Conservation (phyloP, 2,797 vertebrate genomes). For the Sparidentex hasta region DNA sequence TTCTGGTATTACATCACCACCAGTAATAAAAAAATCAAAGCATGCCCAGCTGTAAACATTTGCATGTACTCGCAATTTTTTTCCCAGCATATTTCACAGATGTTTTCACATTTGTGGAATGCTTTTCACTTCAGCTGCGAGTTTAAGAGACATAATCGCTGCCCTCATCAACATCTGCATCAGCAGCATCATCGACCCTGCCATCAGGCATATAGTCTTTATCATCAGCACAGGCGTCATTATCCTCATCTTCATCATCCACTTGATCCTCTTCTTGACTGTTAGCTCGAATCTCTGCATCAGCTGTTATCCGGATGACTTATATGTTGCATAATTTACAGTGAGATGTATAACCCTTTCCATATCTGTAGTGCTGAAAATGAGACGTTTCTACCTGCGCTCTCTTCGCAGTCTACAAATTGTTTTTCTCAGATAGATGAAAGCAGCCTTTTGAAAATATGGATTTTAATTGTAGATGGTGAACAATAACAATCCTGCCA, state of each 20-base stretch:
- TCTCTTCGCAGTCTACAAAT: constrained; percentile 15
- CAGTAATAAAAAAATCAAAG: neutral
- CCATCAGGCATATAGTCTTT: constrained; percentile 48
- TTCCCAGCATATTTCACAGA: constrained; percentile 25
- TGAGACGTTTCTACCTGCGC: constrained; percentile 16
- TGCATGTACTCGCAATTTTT: constrained; percentile 18
- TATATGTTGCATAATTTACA: constrained; percentile 55
- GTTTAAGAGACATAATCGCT: constrained; percentile 60
- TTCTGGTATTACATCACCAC: neutral
- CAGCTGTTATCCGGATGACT: constrained; percentile 54
- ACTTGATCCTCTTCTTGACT: constrained; percentile 73
- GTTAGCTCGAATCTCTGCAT: constrained; percentile 54
- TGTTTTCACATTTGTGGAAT: constrained; percentile 26
- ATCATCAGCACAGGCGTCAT: constrained; percentile 61
- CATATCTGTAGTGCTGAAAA: constrained; percentile 31
- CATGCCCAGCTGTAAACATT: neutral
- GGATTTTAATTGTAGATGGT: constrained; percentile 44
- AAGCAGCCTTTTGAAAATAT: constrained; percentile 34
- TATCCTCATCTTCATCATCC: constrained; percentile 69
- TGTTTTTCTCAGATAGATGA: constrained; percentile 28
- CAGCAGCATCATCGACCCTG: constrained; percentile 52
- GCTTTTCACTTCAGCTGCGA: constrained; percentile 51
- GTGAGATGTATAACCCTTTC: constrained; percentile 21
- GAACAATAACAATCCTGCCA: constrained; percentile 7
- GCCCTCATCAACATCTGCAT: constrained; percentile 68